Conservation (phyloP, 2,888 invertebrate genomes). For the Polydrusus cervinus region DNA sequence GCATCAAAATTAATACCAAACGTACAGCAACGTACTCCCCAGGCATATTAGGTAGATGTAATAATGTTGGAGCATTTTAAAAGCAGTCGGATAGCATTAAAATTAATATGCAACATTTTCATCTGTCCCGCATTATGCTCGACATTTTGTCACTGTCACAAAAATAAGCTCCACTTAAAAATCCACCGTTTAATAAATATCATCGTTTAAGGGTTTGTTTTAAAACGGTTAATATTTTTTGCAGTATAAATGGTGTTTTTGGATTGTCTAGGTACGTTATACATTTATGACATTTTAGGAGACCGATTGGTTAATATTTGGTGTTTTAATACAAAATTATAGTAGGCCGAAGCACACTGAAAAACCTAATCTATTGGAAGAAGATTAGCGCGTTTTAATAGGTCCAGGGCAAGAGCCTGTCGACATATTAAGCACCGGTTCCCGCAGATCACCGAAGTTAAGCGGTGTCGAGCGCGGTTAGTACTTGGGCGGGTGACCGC, state of each 20-base stretch:
- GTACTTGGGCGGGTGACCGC: too few species aligned
- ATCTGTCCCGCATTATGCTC: slow-evolving; percentile 39
- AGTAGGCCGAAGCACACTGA: too few species aligned
- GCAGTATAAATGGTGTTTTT: not conserved
- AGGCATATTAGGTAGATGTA: slow-evolving; percentile 43
- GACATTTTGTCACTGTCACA: slow-evolving; percentile 36
- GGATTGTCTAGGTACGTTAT: too few species aligned
- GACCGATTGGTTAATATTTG: too few species aligned
- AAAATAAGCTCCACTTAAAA: slow-evolving; percentile 21
- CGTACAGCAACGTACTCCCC: slow-evolving; percentile 31
- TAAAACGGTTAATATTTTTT: slow-evolving; percentile 1
- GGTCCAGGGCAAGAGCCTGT: too few species aligned
- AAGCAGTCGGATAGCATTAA: slow-evolving; percentile 49
- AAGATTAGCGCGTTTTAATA: too few species aligned
- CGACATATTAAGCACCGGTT: too few species aligned
- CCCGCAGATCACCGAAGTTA: too few species aligned
- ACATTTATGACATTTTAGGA: too few species aligned
- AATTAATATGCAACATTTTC: slow-evolving; percentile 49
- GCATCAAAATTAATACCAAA: slow-evolving; percentile 39
- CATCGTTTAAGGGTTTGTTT: slow-evolving; percentile 4
- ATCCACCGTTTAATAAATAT: slow-evolving; percentile 6
- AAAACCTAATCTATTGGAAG: too few species aligned
- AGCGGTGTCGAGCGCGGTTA: too few species aligned
- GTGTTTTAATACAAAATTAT: too few species aligned
- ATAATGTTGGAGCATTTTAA: slow-evolving; percentile 47